phyloP scores from a whole-genome alignment of 2,797 vertebrate genomes.

The Phaenicophaeus curvirostris region DNA sequence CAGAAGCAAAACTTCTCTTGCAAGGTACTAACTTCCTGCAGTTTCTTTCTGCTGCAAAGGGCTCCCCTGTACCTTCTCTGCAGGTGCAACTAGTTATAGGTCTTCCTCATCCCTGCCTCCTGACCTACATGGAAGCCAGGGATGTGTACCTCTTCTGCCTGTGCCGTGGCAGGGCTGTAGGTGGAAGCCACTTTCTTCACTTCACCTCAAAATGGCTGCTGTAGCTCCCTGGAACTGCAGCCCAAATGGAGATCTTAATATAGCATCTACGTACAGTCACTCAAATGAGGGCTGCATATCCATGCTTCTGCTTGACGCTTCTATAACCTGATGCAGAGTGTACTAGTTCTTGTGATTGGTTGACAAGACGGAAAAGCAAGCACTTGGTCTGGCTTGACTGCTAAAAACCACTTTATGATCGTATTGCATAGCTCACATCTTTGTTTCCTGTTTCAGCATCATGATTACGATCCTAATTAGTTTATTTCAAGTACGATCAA shows the following conservation, averaged over 20 bases:
- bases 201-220: neutral
- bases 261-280: neutral
- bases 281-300: neutral
- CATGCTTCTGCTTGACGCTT: neutral
- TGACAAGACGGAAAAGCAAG: neutral
- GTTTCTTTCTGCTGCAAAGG: neutral
- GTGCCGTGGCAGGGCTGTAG: neutral
- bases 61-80: neutral
- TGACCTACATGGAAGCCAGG: fast-evolving
- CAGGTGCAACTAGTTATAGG: fast-evolving
- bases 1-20: neutral
- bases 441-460: neutral
- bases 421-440: neutral
- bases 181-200: neutral
- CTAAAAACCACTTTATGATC: neutral
- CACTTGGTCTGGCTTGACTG: neutral
- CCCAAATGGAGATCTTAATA: neutral
- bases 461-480: constrained; percentile 51
- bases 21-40: neutral
- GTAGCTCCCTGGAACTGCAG: neutral
- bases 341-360: neutral
- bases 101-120: neutral
- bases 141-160: fast-evolving
- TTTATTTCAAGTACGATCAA: constrained; percentile 66
- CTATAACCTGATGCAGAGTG: neutral